Percentiles rank a stretch among this genome's conserved stretches.
Conservation (phyloP, 2,113 vertebrate species). For the Podarcis raffonei region DNA sequence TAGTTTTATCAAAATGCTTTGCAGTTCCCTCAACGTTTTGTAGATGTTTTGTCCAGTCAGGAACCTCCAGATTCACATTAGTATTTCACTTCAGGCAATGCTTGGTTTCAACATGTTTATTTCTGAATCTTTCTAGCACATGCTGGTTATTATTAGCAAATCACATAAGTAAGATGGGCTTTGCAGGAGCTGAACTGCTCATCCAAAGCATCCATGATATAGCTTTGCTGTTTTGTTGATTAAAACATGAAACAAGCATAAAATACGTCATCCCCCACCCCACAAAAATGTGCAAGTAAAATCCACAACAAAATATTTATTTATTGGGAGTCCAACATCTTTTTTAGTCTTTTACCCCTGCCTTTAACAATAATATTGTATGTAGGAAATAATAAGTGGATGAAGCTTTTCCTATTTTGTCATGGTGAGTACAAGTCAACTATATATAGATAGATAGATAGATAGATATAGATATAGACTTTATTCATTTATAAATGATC, state of each 20-base stretch:
- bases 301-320: not conserved
- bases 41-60: not conserved
- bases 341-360: not conserved
- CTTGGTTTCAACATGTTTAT: not conserved
- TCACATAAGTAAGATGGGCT: not conserved
- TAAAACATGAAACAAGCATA: not conserved
- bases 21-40: not conserved
- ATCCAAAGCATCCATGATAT: not conserved
- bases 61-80: not conserved
- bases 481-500: too few relatives aligned
- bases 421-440: too few relatives aligned
- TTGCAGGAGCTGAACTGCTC: not conserved
- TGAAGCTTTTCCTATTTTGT: not conserved
- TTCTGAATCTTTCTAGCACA: not conserved
- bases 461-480: too few relatives aligned
- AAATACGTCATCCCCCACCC: too few relatives aligned
- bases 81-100: not conserved
- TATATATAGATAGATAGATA: too few relatives aligned
- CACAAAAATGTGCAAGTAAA: not conserved
- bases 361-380: not conserved
- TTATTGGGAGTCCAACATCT: not conserved
- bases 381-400: not conserved
- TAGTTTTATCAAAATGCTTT: not conserved
- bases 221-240: not conserved
- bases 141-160: not conserved